phyloP scores from a whole-genome alignment of 2,113 vertebrate genomes.

The Pedetes capensis region DNA sequence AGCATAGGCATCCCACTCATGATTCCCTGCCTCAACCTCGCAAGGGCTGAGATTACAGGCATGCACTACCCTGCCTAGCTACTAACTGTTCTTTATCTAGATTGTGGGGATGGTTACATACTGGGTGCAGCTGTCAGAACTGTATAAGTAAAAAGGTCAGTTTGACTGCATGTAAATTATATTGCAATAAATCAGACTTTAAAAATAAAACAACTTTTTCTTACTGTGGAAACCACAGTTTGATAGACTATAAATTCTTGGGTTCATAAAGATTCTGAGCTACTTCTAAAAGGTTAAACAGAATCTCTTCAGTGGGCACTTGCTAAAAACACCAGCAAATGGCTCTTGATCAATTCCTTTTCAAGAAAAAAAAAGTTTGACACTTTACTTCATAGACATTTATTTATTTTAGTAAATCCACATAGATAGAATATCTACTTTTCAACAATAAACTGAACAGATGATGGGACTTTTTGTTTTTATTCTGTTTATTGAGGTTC shows the following conservation, averaged over 20 bases:
- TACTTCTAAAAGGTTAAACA: conserved; percentile 21
- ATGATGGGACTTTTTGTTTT: too few species aligned
- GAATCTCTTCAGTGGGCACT: background rate
- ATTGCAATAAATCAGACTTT: background rate
- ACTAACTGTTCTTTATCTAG: too few species aligned
- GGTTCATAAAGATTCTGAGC: background rate
- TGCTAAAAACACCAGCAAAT: conserved; percentile 18
- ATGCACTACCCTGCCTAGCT: too few species aligned
- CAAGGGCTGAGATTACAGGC: too few species aligned
- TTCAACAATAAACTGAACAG: conserved; percentile 1
- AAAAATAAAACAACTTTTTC: background rate
- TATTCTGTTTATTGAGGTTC: too few species aligned
- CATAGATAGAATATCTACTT: background rate
- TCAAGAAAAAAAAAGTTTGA: background rate
- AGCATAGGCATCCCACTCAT: too few species aligned
- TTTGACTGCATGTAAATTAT: background rate
- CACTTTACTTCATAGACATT: background rate
- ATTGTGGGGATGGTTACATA: background rate
- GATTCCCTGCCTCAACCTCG: too few species aligned
- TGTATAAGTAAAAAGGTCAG: background rate
- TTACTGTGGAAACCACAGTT: background rate
- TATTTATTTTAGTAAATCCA: background rate
- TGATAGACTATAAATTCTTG: background rate
- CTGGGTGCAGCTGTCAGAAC: background rate
- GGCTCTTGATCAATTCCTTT: background rate